Conservation (phyloP, 1,140 invertebrate species). For the Lasioglossum albipes region DNA sequence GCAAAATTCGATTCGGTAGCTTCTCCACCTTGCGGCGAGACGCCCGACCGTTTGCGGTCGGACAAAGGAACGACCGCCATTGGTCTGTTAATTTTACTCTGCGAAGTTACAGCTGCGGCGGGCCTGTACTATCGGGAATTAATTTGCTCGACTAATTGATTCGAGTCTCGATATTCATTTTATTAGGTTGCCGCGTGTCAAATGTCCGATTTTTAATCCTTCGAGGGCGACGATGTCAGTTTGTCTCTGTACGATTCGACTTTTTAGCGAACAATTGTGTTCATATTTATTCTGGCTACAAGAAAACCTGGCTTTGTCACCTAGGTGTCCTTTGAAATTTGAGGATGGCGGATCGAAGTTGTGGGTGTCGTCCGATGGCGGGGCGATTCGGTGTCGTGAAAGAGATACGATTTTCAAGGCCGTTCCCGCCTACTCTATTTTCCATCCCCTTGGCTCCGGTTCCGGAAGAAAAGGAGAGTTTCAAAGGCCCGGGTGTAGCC, state of each 20-base stretch:
- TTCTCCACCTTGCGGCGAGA: constrained; percentile 48
- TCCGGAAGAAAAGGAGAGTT: constrained; percentile 40
- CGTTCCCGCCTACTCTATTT: constrained; percentile 15
- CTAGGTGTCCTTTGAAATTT: no score
- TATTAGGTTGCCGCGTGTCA: no score
- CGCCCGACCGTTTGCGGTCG: constrained; percentile 46
- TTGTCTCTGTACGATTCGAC: no score
- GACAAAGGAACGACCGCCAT: constrained; percentile 17
- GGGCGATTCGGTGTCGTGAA: constrained; percentile 52
- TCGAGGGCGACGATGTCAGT: no score
- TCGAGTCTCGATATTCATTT: no score
- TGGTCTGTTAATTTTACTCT: constrained; percentile 9
- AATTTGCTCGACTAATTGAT: no score
- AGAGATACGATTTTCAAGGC: constrained; percentile 68
- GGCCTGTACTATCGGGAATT: neutral
- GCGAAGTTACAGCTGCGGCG: neutral
- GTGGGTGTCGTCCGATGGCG: neutral
- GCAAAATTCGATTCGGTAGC: constrained; percentile 69
- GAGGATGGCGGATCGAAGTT: neutral
- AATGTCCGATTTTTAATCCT: no score
- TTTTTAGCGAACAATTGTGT: no score
- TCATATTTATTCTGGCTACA: no score
- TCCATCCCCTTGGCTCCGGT: constrained; percentile 26
- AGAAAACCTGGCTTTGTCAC: no score
- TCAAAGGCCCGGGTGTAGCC: constrained; percentile 49